Evolutionary conservation across 2,797 vertebrate species (phyloP), one percentile per base, ranked within the genome.

Genomic region (Trematomus bernacchii): DNA sequence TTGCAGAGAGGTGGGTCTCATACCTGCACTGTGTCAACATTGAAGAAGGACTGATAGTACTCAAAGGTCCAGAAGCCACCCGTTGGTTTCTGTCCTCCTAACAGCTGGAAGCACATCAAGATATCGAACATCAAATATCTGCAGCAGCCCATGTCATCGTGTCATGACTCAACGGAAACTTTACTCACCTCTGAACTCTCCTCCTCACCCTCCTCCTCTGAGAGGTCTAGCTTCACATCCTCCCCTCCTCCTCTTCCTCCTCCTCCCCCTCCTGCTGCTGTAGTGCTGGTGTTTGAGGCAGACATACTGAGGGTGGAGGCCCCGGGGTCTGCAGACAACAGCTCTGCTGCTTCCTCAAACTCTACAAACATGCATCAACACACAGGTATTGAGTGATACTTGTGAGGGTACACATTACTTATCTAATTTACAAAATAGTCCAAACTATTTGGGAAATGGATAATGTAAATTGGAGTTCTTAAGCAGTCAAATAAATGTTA

Each of bases 21-120:
- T 90, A 98, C 97, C 96, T 98, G 96, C n/a, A 89, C 13, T 1
- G 97, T 97, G 87, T 97, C 96, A 75, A 97, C 93, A 0, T 97
- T 94, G 73, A 97, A 98, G 83, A 97, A 96, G 19, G 95, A 95
- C 92, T 97, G 96, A 73, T 97, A 97, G 81, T 96, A 97, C 74
- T 95, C 94, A 76, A 98, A 97, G 3, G 96, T 96, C 97, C 97
- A 98, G 92, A 98, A 97, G 23, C 94, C 92, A 0, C 93, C 85
- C 0, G 86, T 68, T 58, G 88, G 82, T 89, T 95, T 95, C 77
- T 95, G 93, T 65, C 91, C 91, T 79, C 91, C 91, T 66, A 97
- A 89, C 61, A 98, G 87, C 92, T 93, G 82, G 4, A 66, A 80
- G n/a, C 30, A 91, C 23, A 89, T 21, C 88, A 15, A 67, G 7